Evolutionary conservation across 1,140 invertebrate genomes (phyloP), one percentile per base, ranked within the genome.

Genomic region (Anagrus nilaparvatae): DNA sequence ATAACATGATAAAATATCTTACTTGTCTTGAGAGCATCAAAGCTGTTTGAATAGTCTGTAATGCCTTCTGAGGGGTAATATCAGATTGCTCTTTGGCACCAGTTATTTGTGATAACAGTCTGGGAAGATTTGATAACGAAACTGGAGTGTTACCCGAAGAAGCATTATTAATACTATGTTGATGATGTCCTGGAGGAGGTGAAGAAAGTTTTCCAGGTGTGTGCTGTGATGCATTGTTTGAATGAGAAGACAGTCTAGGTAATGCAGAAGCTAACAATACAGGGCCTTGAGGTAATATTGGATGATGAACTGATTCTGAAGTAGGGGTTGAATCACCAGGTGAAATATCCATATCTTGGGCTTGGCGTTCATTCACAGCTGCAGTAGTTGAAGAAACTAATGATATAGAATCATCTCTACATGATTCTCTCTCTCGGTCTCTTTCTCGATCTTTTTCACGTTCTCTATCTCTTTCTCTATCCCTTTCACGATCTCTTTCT

Each of bases 331-430:
- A 82, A 55, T 83, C 83, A 46, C 81, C 82, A n/a, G 82, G 81
- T 42, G 84, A 88, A 39, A 88, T 87, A 52, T 89, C 85, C 84
- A 88, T 88, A 57, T 87, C 84, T 53, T 84, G 79, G 42, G 61
- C 56, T 39, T 65, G 63, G n/a, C 65, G 60, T 41, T 67, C 65
- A 13, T 56, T 52, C 16, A 55, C 55, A 23, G 49, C 45, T 35
- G 23, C 29, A 14, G 17, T n/a, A 8, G 27, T 18, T 9, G 28
- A 19, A 3, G 40, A 27, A 12, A 28, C 9, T 13, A 19, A 4
- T 42, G 31, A 28, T 20, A 28, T 14, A 27, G 40, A 10, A 23
- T 65, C 65, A 12, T 65, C 64, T 32, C 64, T 57, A 41, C 59
- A 58, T 21, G 59, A 49, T 29, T 65, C 61, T 46, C 60, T 53